Evolutionary conservation across 2,113 vertebrate species (phyloP).

Genomic region (Sigmodon hispidus): DNA sequence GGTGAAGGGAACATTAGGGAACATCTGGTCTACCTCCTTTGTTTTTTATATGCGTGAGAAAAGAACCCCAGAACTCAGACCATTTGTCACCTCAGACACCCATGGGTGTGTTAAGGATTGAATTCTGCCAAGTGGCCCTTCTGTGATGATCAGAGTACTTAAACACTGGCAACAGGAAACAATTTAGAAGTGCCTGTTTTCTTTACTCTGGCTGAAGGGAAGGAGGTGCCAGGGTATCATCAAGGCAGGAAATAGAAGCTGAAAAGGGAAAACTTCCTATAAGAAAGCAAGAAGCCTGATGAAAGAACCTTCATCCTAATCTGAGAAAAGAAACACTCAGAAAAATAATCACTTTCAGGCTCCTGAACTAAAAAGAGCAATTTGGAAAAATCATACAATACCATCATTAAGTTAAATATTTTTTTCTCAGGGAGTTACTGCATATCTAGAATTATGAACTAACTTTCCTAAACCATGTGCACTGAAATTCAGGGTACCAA

Average conservation of each 20-base stretch:
- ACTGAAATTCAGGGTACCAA: neutral
- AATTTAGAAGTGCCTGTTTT: neutral
- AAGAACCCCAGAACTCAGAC: neutral
- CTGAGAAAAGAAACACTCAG: neutral
- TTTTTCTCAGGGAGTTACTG: neutral
- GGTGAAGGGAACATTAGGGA: constrained; percentile 4
- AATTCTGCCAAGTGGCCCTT: neutral
- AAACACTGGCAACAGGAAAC: neutral
- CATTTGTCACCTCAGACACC: neutral
- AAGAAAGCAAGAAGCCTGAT: neutral
- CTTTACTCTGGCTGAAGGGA: neutral
- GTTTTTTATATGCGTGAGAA: neutral
- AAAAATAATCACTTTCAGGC: constrained; percentile 28
- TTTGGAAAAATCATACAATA: neutral
- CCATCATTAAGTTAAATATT: neutral
- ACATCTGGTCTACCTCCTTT: neutral
- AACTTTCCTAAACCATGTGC: neutral
- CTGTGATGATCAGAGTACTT: neutral
- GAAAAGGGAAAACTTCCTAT: neutral
- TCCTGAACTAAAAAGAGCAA: constrained; percentile 12
- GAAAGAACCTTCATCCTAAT: constrained; percentile 9
- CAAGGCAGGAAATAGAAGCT: neutral
- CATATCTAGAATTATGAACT: neutral
- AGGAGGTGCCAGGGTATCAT: neutral
- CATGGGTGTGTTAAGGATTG: neutral